Percentiles rank a stretch among this genome's conserved stretches.
Conservation (phyloP, 2,113 vertebrate genomes). For the Tursiops truncatus region DNA sequence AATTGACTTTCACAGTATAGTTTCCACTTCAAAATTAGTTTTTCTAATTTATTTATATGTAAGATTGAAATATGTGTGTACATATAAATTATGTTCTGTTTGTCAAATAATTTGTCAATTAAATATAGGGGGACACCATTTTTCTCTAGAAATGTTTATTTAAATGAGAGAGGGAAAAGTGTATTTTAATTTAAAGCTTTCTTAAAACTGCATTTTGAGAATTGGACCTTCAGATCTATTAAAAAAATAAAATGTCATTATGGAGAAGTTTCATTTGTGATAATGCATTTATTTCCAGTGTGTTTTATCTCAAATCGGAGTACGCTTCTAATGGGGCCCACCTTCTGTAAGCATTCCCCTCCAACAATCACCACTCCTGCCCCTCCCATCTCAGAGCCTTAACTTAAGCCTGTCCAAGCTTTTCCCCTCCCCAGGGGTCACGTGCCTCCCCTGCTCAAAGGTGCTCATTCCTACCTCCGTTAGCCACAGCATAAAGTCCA, state of each 20-base stretch:
- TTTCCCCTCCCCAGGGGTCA: neutral
- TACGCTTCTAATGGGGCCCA: neutral
- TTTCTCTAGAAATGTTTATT: neutral
- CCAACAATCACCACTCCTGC: neutral
- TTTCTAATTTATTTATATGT: neutral
- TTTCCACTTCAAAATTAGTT: neutral
- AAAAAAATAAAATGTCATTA: neutral
- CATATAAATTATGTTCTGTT: neutral
- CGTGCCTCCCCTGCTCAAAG: neutral
- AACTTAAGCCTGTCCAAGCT: accelerated
- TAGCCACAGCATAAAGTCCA: neutral
- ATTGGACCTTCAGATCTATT: neutral
- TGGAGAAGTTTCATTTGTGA: neutral
- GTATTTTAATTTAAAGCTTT: neutral
- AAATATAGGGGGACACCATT: neutral
- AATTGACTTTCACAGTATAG: neutral
- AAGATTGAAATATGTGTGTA: neutral
- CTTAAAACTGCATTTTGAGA: slow-evolving; percentile 17
- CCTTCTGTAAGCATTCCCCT: neutral
- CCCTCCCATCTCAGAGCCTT: neutral
- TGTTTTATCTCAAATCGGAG: neutral
- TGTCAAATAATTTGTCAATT: neutral
- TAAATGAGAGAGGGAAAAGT: neutral
- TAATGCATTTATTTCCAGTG: neutral
- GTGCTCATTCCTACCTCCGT: neutral